Evolutionary conservation across 2,888 invertebrate genomes (phyloP), one percentile per base, ranked within the genome.

Genomic region (Tortrix viridana): DNA sequence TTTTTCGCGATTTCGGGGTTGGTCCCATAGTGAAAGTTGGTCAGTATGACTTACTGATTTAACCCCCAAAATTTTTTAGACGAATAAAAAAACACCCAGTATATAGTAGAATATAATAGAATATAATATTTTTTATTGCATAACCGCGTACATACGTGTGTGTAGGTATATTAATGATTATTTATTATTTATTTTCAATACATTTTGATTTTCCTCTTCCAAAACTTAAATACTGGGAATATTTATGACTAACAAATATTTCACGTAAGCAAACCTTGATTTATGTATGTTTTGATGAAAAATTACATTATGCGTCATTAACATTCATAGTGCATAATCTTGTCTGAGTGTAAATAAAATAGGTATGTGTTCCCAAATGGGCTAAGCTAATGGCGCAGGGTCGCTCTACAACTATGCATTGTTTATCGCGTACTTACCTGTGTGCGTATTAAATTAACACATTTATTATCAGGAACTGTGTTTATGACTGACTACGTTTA

Each of bases 301-400:
- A 32, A 5, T 37, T 6, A 32, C 26, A 49, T 49, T 32, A 32
- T 37, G 16, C 14, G 9, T 46, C 38, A 55, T 60, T 61, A 65
- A 53, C 32, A 65, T 65, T 65, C 65, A 65, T 16, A 16, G 18
- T 57, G 19, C 61, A 53, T 16, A 41, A 26, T 57, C 46, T 32
- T 47, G 61, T 65, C 41, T 19, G 26, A 38, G 50, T 44, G 46
- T 58, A 50, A 22, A 49, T 57, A 49, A 60, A 60, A 50, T 38
- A n/a, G 19, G 50, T n/a, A 16, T 55, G 50, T 48, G 44, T 57
- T 54, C 64, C 65, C 60, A 57, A 65, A 66, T 41, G 53, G 41
- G 65, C 19, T 46, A 16, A 44, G 37, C n/a, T 43, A 46, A 49
- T 49, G 48, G 60, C 47, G 26, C 62, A 63, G 57, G 62, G 63